Evolutionary conservation across 1,140 invertebrate genomes (phyloP), one percentile per base, ranked within the genome.

Genomic region (Diprion similis): DNA sequence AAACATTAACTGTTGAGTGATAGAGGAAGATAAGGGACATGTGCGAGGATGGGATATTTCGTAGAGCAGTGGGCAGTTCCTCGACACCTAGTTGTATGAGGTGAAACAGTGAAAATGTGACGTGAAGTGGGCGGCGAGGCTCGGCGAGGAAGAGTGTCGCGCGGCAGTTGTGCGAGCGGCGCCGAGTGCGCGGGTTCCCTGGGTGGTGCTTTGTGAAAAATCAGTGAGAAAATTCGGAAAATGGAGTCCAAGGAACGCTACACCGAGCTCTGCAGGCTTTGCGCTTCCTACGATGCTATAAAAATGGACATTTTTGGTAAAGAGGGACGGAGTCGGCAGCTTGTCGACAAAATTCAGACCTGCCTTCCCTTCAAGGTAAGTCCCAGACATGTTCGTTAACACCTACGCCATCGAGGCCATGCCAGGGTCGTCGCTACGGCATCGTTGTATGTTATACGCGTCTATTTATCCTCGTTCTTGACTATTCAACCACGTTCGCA

Each of bases 231-330:
- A 11, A 48, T 48, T 15, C 70, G 65, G 71, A 78, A 77, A 76
- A 83, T 83, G 80, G 83, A 84, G 76, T 72, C 77, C 11, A 83
- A 79, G 69, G 85, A 89, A 73, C 82, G 85, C 24, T 89, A 87
- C 78, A 79, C 87, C 65, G 87, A 89, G 73, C 82, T 90, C 3
- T 90, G 89, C 81, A 85, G 89, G 73, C 83, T 90, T 59, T 90
- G 89, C 79, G 89, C 89, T 73, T 86, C 85, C 37, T 87, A 88
- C 80, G 88, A 89, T 75, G 85, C 86, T 70, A 85, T 88, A 72
- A 88, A 88, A 81, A 88, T 90, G 84, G 83, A 89, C 76, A 86
- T 90, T 70, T 90, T 89, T 78, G 85, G 88, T 46, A 82, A 88
- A 76, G 87, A 89, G 66, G 89, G 89, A 46, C 86, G 81, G 71